A percentile compares a stretch with the other conserved stretches of the same genome.
Conservation (phyloP, 1,140 invertebrate genomes). For the Trialeurodes vaporariorum region DNA sequence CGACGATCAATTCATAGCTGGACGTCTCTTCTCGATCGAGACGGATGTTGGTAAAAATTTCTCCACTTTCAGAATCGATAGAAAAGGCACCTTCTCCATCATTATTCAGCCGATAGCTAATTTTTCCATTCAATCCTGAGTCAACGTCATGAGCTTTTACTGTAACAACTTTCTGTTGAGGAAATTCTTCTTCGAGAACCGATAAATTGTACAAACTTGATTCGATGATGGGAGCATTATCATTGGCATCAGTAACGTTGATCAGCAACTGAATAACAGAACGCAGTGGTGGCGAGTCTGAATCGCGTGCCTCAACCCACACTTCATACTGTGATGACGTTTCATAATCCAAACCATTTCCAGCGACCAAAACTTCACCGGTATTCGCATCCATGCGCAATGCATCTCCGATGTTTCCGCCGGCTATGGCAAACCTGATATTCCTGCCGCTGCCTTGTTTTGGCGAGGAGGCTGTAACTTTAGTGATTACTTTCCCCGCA, state of each 20-base stretch:
- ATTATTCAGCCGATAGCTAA: conserved; percentile 63
- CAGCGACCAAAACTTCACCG: conserved; percentile 64
- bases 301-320: conserved; percentile 84
- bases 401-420: conserved; percentile 78
- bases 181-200: conserved; percentile 72
- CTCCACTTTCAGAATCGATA: conserved; percentile 65
- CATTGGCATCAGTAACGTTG: conserved; percentile 83
- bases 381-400: conserved; percentile 64
- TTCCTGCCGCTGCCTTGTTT: conserved; percentile 53
- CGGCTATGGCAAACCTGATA: conserved; percentile 72
- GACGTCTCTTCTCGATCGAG: conserved; percentile 82
- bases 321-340: conserved; percentile 69
- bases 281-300: conserved; percentile 62
- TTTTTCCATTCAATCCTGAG: conserved; percentile 70
- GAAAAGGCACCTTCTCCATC: conserved; percentile 66
- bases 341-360: conserved; percentile 78
- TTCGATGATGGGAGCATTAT: conserved; percentile 77
- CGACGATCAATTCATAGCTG: conserved; percentile 68
- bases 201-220: conserved; percentile 67
- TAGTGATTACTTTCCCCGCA: conserved; percentile 57
- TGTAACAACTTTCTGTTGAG: conserved; percentile 60
- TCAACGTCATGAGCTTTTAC: conserved; percentile 77
- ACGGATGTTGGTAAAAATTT: conserved; percentile 68
- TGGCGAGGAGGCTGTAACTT: conserved; percentile 54
- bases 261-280: conserved; percentile 64